Percentiles rank a stretch among this genome's conserved stretches.
Evolutionary conservation across 2,113 vertebrate species (phyloP).

Genomic region (Clupea harengus): DNA sequence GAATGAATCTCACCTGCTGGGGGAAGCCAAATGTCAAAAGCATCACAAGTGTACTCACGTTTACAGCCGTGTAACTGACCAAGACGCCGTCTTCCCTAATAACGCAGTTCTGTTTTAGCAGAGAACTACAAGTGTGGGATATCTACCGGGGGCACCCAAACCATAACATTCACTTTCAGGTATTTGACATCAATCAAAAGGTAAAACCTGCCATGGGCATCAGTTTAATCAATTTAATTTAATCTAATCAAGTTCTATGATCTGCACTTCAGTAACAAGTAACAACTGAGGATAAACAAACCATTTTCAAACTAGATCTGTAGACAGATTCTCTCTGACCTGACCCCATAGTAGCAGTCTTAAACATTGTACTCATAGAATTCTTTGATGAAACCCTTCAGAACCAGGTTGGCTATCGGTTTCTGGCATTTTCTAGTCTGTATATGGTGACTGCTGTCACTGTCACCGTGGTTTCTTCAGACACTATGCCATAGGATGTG

Average conservation of each 20-base stretch:
- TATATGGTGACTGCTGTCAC: no score
- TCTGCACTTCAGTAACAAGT: background rate
- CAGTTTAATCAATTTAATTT: background rate
- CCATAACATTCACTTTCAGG: background rate
- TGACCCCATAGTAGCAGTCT: no score
- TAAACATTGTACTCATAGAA: no score
- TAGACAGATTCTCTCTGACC: no score
- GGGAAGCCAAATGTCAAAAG: conserved; percentile 4
- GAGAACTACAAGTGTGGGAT: background rate
- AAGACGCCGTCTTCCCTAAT: background rate
- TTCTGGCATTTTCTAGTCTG: no score
- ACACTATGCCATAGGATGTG: background rate
- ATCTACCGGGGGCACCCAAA: background rate
- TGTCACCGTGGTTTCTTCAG: background rate
- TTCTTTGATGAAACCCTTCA: no score
- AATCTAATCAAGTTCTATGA: background rate
- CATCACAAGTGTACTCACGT: background rate
- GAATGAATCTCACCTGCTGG: conserved; percentile 2
- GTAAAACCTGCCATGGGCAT: background rate
- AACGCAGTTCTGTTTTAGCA: background rate
- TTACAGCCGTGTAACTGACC: background rate
- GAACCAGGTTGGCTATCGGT: no score
- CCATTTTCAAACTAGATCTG: no score
- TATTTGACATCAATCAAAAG: background rate
- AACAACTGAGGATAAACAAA: no score